Evolutionary conservation across 2,113 vertebrate genomes (phyloP).

Genomic region (Xyliphius kryptos): DNA sequence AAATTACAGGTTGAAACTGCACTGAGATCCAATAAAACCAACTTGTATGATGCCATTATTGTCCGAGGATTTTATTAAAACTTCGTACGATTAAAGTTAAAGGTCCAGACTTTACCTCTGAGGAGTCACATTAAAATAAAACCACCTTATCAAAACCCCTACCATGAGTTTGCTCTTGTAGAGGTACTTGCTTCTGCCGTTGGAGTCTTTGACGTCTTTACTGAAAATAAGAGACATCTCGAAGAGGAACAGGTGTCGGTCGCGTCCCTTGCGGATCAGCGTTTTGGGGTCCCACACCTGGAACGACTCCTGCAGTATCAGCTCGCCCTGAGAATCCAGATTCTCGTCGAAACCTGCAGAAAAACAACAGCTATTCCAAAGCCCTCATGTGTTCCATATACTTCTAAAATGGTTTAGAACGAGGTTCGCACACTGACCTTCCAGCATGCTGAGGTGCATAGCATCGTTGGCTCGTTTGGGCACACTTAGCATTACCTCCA

Average conservation of each 20-base stretch:
- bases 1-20: too few relatives aligned
- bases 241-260: conserved; percentile 96
- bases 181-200: conserved; percentile 96
- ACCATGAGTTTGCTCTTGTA: conserved; percentile 98
- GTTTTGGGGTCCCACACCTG: conserved; percentile 99
- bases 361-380: conserved; percentile 12
- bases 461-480: conserved; percentile 97
- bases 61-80: too few relatives aligned
- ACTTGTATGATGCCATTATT: too few relatives aligned
- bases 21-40: too few relatives aligned
- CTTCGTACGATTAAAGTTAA: too few relatives aligned
- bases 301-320: conserved; percentile 97
- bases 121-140: too few relatives aligned
- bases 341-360: conserved; percentile 90
- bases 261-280: conserved; percentile 91
- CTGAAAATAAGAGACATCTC: too few relatives aligned
- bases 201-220: conserved; percentile 98
- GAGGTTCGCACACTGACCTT: conserved; percentile 65
- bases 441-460: conserved; percentile 99
- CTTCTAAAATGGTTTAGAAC: too few relatives aligned
- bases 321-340: conserved; percentile 95
- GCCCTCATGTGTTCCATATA: too few relatives aligned
- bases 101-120: too few relatives aligned
- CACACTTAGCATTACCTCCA: conserved; percentile 98
- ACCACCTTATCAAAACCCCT: too few relatives aligned